Evolutionary conservation across 2,113 vertebrate genomes (phyloP).

Genomic region (Sclerurus mexicanus): DNA sequence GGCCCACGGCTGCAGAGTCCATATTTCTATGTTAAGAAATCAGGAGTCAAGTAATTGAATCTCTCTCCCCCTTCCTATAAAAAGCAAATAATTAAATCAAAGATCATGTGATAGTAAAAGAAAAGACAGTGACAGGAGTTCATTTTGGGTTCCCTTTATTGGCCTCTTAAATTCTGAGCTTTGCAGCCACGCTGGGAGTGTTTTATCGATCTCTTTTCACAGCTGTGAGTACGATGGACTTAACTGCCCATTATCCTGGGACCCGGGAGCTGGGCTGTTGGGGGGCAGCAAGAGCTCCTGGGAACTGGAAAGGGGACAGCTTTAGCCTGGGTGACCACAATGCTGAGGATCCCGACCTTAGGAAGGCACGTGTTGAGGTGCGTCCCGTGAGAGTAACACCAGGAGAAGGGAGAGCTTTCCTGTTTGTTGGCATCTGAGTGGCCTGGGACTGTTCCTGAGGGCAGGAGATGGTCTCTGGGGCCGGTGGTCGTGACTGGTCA

Average conservation of each 20-base stretch:
- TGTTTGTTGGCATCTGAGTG: not conserved
- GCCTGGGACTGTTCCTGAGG: not conserved
- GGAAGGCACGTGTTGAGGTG: not conserved
- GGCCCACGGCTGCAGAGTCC: not conserved
- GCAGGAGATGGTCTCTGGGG: not conserved
- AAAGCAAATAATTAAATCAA: slow-evolving; percentile 11
- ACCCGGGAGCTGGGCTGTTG: not conserved
- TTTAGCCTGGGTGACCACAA: not conserved
- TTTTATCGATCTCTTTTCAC: not conserved
- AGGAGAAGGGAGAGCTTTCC: not conserved
- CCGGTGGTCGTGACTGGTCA: not conserved
- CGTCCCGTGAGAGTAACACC: not conserved
- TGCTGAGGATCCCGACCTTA: not conserved
- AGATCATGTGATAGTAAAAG: not conserved
- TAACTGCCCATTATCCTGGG: not conserved
- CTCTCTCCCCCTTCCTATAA: not conserved
- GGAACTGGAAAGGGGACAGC: not conserved
- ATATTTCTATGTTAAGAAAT: not conserved
- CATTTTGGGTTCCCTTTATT: not conserved
- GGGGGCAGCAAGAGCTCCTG: accelerated
- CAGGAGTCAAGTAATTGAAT: not conserved
- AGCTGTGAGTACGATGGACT: not conserved
- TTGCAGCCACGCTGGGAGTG: not conserved
- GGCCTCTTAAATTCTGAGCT: not conserved
- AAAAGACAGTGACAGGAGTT: not conserved